These are phyloP conservation scores for Drosophila novamexicana DNA, from an alignment of 1,140 invertebrate species.

Conservation along the genomic window DNA sequence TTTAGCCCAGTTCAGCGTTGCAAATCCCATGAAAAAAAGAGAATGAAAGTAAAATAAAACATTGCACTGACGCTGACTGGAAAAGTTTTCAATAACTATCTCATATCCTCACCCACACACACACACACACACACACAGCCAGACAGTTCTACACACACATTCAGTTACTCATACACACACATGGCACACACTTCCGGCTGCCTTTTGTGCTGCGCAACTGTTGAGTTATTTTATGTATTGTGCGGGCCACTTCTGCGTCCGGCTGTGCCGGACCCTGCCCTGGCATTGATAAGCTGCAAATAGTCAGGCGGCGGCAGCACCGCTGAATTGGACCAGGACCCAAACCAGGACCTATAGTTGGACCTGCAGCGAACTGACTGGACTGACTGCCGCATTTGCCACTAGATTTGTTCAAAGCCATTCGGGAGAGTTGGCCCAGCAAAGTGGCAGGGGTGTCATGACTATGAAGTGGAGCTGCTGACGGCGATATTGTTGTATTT, in stretches of 20 bases:
- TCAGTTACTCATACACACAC: background rate
- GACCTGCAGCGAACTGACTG: background rate
- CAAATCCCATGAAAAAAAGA: conserved; percentile 24
- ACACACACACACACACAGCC: conserved; percentile 8
- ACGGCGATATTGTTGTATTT: conserved; percentile 11
- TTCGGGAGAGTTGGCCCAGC: conserved; percentile 8
- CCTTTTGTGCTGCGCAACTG: conserved; percentile 62
- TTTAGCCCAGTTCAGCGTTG: conserved; percentile 39
- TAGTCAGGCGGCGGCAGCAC: conserved; percentile 37
- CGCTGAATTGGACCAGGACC: background rate
- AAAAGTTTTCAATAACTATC: conserved; percentile 72
- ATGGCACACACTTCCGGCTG: conserved; percentile 19
- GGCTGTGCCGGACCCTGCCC: conserved; percentile 19
- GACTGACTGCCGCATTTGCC: conserved; percentile 39
- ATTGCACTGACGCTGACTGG: conserved; percentile 12
- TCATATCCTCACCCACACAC: conserved; percentile 36
- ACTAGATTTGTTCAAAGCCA: conserved; percentile 58
- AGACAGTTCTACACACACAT: background rate
- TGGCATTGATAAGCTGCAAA: conserved; percentile 70
- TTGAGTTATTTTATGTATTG: conserved; percentile 72
- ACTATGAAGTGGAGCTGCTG: conserved; percentile 1
- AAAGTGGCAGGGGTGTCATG: conserved; percentile 1
- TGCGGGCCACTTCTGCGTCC: conserved; percentile 11
- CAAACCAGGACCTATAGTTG: background rate
- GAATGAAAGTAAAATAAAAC: conserved; percentile 11